A percentile compares a stretch with the other conserved stretches of the same genome.
phyloP scores from a whole-genome alignment of 2,797 vertebrate species.

The Cynodonichthys magdalenae region DNA sequence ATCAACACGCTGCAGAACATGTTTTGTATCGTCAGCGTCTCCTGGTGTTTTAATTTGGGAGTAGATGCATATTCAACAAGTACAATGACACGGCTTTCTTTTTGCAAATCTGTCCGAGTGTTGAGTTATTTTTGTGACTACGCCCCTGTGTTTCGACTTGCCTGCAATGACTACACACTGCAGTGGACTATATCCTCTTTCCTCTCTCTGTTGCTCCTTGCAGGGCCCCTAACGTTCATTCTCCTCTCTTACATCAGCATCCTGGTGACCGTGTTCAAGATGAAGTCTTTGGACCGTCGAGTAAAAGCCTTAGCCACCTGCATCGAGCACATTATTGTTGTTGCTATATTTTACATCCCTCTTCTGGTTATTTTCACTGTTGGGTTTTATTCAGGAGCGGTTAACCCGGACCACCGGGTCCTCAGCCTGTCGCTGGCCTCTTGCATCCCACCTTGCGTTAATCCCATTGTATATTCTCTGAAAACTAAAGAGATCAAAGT shows the following conservation, averaged over 20 bases:
- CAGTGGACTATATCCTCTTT: constrained; percentile 54
- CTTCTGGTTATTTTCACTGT: constrained; percentile 57
- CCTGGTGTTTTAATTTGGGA: constrained; percentile 43
- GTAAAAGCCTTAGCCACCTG: constrained; percentile 73
- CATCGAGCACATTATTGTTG: constrained; percentile 69
- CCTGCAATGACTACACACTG: constrained; percentile 66
- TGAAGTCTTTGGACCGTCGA: constrained; percentile 67
- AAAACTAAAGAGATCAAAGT: constrained; percentile 73
- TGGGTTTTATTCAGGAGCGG: constrained; percentile 53
- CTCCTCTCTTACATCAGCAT: constrained; percentile 65
- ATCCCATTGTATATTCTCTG: constrained; percentile 76
- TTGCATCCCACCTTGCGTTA: constrained; percentile 72
- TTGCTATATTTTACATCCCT: constrained; percentile 74
- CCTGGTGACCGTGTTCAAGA: constrained; percentile 67
- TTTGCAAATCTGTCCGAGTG: constrained; percentile 68
- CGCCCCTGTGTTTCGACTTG: constrained; percentile 70
- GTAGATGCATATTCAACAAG: rapidly evolving
- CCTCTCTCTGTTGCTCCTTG: neutral
- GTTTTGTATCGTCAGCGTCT: constrained; percentile 52
- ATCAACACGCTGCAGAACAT: constrained; percentile 69
- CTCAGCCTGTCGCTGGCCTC: constrained; percentile 72
- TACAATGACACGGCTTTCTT: constrained; percentile 66
- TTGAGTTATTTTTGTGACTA: constrained; percentile 79
- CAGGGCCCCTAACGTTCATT: constrained; percentile 60
- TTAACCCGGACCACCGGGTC: constrained; percentile 65